A percentile compares a stretch with the other conserved stretches of the same genome.
Evolutionary conservation across 2,113 vertebrate genomes (phyloP).

Genomic region (Gadus macrocephalus): DNA sequence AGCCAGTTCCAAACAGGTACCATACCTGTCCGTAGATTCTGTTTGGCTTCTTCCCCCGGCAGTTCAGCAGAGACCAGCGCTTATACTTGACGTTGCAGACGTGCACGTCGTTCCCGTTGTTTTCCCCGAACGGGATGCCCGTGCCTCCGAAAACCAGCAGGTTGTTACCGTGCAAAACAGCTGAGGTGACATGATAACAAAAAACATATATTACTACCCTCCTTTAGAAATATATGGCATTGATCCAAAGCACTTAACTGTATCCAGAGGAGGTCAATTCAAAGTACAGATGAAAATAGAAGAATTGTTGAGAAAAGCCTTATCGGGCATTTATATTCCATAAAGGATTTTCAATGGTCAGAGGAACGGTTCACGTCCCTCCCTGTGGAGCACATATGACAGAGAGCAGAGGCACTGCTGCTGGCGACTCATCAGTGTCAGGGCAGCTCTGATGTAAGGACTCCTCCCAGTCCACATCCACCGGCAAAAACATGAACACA

Average conservation of each 20-base stretch:
- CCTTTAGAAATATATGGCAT: background rate
- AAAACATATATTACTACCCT: background rate
- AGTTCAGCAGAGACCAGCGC: slow-evolving; percentile 92
- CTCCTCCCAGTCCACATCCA: no score
- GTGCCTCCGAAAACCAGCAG: slow-evolving; percentile 95
- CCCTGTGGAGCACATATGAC: no score
- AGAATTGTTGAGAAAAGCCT: no score
- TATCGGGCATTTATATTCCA: no score
- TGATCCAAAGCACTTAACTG: no score
- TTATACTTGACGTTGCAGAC: slow-evolving; percentile 97
- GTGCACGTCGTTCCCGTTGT: slow-evolving; percentile 93
- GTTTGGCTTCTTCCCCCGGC: slow-evolving; percentile 94
- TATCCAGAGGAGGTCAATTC: background rate
- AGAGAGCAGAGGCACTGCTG: no score
- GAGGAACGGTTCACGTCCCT: no score
- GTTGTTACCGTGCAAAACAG: slow-evolving; percentile 95
- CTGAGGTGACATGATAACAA: slow-evolving; percentile 58
- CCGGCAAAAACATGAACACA: no score
- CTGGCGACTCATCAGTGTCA: no score
- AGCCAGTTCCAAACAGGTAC: background rate
- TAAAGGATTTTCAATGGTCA: no score
- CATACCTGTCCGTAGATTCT: slow-evolving; percentile 94
- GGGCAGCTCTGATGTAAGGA: no score
- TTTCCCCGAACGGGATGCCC: slow-evolving; percentile 95
- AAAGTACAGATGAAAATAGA: no score